Base-by-base conservation (phyloP, 2,888 invertebrate species). In the Linnaemya vulpina region DNA sequence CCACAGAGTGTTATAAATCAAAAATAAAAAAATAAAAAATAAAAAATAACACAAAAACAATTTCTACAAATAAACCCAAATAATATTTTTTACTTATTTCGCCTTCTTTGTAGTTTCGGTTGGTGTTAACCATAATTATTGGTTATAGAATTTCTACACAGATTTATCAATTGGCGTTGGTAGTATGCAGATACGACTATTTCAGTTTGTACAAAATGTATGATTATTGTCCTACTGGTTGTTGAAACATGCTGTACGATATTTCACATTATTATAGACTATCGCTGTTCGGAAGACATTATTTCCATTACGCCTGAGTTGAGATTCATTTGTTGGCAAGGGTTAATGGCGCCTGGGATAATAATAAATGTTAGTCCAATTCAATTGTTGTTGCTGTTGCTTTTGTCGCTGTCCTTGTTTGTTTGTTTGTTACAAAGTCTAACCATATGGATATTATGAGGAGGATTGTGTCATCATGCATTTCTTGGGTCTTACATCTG, bases 271-370 rank as follows among this genome's bases (percentile, higher is more conserved):
- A 68, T 68, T 78, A 78, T 78, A 78, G 15, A 68, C 62, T 70
- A 78, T 62, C 62, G 46, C 11, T 22, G 70, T 7, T 62, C 30
- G 43, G 51, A 15, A 63, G 43, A 79, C 63, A 22, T 68, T 81
- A 62, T 81, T 62, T 62, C 65, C 53, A 62, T 68, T 81, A 63
- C 75, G 74, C 51, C 75, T 81, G 70, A 71, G 38, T 71, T 63
- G 65, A 49, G 76, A 71, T 71, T 76, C 63, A 82, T 82, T 76
- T 82, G 82, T 82, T 82, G 82, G 82, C 82, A 82, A 71, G 76
- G 62, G 82, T 82, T 82, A 82, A 82, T 76, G 82, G 82, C 82
- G 82, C 82, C 70, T 55, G 38, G 49, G 30, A 76, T 71, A 76
- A 82, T 76, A 76, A 82, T 82, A 55, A 76, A 82, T 71, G 62